Evolutionary conservation across 1,140 invertebrate species (phyloP).

Genomic region (Monomorium pharaonis): DNA sequence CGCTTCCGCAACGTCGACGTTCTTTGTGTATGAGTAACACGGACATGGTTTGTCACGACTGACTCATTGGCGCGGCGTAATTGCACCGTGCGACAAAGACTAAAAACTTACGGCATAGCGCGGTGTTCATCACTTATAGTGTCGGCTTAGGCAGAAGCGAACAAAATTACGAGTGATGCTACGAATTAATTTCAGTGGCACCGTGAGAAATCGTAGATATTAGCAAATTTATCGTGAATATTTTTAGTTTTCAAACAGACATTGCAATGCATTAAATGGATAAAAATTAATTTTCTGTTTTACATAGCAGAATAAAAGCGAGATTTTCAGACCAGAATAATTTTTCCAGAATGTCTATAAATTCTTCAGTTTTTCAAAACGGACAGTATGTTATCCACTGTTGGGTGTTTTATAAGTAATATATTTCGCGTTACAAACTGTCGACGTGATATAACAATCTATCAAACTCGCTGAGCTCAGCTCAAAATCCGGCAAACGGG

Average conservation of each 20-base stretch:
- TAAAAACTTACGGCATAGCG: constrained; percentile 32
- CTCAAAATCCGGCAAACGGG: constrained; percentile 20
- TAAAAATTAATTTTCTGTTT: background rate
- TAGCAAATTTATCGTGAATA: background rate
- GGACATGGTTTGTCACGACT: constrained; percentile 37
- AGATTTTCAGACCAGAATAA: background rate
- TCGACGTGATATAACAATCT: constrained; percentile 26
- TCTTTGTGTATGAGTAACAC: constrained; percentile 51
- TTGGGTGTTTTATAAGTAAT: background rate
- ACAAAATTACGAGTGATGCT: constrained; percentile 39
- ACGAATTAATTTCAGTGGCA: constrained; percentile 20
- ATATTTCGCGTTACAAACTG: constrained; percentile 27
- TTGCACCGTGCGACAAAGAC: constrained; percentile 37
- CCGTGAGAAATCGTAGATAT: background rate
- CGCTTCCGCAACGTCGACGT: constrained; percentile 10
- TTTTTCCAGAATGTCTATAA: background rate
- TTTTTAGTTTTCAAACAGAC: background rate
- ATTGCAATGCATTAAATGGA: background rate
- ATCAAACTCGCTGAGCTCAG: constrained; percentile 28
- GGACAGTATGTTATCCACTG: background rate
- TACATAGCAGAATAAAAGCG: background rate
- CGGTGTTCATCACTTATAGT: constrained; percentile 10
- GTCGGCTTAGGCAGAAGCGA: background rate
- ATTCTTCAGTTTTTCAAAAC: background rate
- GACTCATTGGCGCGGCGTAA: constrained; percentile 39